Base-by-base conservation (phyloP, 2,888 invertebrate genomes). In the Pheosia tremula region DNA sequence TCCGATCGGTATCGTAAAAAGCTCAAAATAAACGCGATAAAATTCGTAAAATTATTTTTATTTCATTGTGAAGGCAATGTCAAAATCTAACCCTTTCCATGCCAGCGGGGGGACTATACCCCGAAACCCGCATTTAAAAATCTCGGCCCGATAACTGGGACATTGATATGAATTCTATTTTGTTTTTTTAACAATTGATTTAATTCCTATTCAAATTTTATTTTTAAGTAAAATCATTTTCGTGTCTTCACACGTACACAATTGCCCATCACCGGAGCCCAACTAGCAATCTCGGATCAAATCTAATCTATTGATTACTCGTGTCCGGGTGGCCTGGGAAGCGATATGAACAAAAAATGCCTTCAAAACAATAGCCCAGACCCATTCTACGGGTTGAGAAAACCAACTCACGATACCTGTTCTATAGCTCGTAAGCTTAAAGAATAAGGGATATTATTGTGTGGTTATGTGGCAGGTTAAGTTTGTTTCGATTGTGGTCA, bases 241-340 rank as follows among this genome's bases (percentile, higher is more conserved):
- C 72, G 69, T 75, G 73, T 74, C n/a, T 50, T 60, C 58, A 56
- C 63, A 62, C 64, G 67, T 59, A 68, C 59, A 62, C 65, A 54
- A 58, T 59, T 61, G 61, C 59, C 65, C 63, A 69, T 72, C 75
- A 68, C 65, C 61, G 68, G 59, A 66, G 60, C 64, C 47, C 63
- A 64, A 68, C 55, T 9, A 55, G 13, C 74, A 70, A 74, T 75
- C 76, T 72, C 60, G 69, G 72, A 68, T 69, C 67, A 69, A 72
- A 78, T 77, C 71, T 75, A 78, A 74, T 75, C 75, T 75, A 75
- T 75, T 75, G 78, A 81, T 81, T 78, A 73, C 79, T 64, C 63
- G 75, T 74, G 81, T 82, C 84, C 82, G 82, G 82, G 82, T 81
- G 80, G 79, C 82, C 76, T 76, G 72, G 74, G 74, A 74, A 81